Evolutionary conservation across 1,140 invertebrate genomes (phyloP).

Genomic region (Papilio helenus): DNA sequence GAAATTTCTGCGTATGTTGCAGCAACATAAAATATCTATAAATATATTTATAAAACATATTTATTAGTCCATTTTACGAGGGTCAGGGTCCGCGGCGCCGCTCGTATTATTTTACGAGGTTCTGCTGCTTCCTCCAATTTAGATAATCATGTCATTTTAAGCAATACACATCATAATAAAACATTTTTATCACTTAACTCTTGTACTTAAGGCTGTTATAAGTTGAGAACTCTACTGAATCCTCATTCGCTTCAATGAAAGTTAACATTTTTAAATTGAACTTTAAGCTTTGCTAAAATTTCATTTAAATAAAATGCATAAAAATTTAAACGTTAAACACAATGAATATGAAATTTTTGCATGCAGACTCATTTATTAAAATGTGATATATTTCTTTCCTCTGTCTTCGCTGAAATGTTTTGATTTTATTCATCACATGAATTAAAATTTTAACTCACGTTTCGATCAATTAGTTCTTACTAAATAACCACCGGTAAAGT

Average conservation of each 20-base stretch:
- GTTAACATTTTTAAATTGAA: background rate
- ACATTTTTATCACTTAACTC: slow-evolving; percentile 7
- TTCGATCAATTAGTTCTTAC: background rate
- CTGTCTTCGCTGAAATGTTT: background rate
- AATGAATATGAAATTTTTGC: no score
- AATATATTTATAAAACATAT: slow-evolving; percentile 8
- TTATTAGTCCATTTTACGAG: slow-evolving; percentile 2
- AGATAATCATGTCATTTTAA: slow-evolving; percentile 12
- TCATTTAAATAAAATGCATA: no score
- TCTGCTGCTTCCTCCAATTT: slow-evolving; percentile 17
- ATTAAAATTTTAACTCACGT: background rate
- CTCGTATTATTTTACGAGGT: slow-evolving; percentile 7
- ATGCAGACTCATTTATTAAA: no score
- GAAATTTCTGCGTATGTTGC: background rate
- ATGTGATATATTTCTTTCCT: no score
- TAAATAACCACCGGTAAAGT: background rate
- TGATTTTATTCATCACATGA: background rate
- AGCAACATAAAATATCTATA: background rate
- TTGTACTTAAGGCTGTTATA: background rate
- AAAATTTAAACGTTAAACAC: no score
- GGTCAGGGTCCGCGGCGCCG: slow-evolving; percentile 3
- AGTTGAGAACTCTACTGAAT: background rate
- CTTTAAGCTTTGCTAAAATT: background rate
- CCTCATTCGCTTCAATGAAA: background rate
- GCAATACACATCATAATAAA: background rate